Evolutionary conservation across 2,888 invertebrate genomes (phyloP).

Genomic region (Lottia gigantea): DNA sequence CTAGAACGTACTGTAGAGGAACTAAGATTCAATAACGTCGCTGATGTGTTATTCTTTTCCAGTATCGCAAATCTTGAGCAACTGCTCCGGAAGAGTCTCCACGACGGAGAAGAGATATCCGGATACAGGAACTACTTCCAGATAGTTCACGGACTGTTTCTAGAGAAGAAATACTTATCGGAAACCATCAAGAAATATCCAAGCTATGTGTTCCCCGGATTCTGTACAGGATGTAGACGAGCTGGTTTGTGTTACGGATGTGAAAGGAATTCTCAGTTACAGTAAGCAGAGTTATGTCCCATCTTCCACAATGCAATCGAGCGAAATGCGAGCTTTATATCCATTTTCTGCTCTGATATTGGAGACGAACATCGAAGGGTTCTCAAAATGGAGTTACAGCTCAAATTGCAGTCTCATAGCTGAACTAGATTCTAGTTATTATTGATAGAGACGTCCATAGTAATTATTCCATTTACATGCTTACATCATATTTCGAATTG

Average conservation of each 20-base stretch:
- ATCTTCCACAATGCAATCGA: not conserved
- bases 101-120: constrained; percentile 30
- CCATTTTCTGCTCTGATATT: too few relatives aligned
- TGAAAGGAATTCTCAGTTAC: constrained; percentile 50
- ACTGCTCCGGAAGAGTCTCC: not conserved
- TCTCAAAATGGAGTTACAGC: too few relatives aligned
- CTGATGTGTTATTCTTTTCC: not conserved
- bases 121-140: constrained; percentile 49
- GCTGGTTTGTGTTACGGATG: constrained; percentile 61
- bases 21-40: too few relatives aligned
- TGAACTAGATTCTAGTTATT: too few relatives aligned
- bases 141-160: constrained; percentile 48
- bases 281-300: constrained; percentile 41
- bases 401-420: too few relatives aligned
- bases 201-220: constrained; percentile 52
- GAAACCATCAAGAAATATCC: constrained; percentile 44
- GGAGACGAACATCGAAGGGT: too few relatives aligned
- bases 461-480: too few relatives aligned
- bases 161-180: constrained; percentile 43
- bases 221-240: constrained; percentile 53
- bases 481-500: too few relatives aligned
- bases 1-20: too few relatives aligned
- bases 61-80: not conserved
- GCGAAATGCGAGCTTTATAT: too few relatives aligned
- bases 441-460: too few relatives aligned